Conservation (phyloP, 2,113 vertebrate genomes). For the Mionectes macconnelli region DNA sequence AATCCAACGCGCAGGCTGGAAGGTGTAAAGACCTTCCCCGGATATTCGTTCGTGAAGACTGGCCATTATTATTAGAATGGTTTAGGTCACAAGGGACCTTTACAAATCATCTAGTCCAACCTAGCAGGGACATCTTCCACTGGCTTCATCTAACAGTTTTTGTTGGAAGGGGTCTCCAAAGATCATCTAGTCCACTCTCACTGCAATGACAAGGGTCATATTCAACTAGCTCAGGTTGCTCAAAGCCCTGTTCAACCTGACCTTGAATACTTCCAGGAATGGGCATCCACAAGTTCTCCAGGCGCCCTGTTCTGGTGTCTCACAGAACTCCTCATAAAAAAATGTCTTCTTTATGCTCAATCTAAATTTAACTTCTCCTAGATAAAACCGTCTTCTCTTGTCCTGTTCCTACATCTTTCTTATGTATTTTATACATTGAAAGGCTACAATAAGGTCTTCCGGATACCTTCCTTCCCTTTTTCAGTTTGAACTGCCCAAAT, state of each 20-base stretch:
- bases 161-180: not conserved
- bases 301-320: not conserved
- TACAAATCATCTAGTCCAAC: not conserved
- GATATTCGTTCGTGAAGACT: no score
- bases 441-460: not conserved
- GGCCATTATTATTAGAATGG: no score
- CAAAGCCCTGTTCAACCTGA: not conserved
- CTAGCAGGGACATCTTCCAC: not conserved
- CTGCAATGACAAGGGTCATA: not conserved
- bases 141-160: not conserved
- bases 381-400: not conserved
- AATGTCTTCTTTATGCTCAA: not conserved
- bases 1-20: no score
- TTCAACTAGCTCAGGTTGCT: not conserved
- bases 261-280: not conserved
- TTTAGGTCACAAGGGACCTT: not conserved
- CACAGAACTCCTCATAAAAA: accelerated
- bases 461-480: not conserved
- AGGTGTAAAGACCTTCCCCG: no score
- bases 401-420: not conserved
- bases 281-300: not conserved
- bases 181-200: not conserved
- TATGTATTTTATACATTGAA: not conserved
- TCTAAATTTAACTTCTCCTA: not conserved
- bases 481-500: not conserved